Conservation (phyloP, 2,888 invertebrate species). For the Oscheius myriophilus region DNA sequence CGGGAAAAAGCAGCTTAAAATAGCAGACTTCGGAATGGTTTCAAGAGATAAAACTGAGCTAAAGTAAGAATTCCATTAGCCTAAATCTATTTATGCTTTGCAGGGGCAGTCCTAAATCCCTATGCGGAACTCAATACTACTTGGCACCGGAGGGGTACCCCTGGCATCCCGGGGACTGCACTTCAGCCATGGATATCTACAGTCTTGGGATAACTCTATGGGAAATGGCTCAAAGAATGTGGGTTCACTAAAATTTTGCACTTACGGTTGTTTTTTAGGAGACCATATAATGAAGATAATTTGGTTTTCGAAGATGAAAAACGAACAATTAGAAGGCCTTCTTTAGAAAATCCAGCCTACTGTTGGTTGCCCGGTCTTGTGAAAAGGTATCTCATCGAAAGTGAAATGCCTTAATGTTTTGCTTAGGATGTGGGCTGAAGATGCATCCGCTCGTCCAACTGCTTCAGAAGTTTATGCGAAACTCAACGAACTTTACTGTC, state of each 20-base stretch:
- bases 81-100: no score
- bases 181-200: conserved; percentile 4
- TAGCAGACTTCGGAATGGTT: conserved; percentile 10
- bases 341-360: no score
- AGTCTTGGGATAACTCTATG: conserved; percentile 7
- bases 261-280: background rate
- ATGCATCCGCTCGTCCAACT: conserved; percentile 1
- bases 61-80: no score
- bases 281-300: background rate
- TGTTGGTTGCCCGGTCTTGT: no score
- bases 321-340: background rate
- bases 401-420: no score
- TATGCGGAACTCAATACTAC: conserved; percentile 3
- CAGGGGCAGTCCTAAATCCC: background rate
- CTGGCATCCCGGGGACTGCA: background rate
- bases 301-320: background rate
- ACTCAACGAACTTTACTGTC: conserved; percentile 1
- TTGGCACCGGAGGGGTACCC: background rate
- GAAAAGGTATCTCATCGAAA: no score
- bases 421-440: conserved; percentile 16
- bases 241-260: background rate
- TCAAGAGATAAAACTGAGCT: background rate
- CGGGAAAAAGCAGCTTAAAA: background rate
- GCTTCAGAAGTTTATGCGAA: background rate
- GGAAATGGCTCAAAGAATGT: conserved; percentile 17